Evolutionary conservation across 35 echinoderm and acorn worm genomes (phyloP).

Genomic region (Apostichopus californicus): DNA sequence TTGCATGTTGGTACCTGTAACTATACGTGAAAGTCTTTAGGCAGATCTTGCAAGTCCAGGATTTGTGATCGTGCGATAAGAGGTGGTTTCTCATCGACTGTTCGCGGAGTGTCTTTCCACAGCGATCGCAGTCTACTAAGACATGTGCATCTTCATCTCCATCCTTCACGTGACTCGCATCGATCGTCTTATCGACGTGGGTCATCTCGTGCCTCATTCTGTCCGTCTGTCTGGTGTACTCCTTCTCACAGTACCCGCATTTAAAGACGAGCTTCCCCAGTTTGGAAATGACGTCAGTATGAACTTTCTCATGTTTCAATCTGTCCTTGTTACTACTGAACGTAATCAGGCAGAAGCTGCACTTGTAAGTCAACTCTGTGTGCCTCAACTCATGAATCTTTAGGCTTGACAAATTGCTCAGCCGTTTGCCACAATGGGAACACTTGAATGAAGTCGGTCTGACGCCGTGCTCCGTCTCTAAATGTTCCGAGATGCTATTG

Average conservation of each 20-base stretch:
- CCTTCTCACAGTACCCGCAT: constrained; percentile 12
- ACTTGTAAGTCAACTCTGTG: constrained; percentile 26
- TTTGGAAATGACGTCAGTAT: background rate
- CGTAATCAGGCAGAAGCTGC: background rate
- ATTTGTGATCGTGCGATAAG: background rate
- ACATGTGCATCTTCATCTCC: background rate
- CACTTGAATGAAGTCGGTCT: background rate
- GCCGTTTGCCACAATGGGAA: background rate
- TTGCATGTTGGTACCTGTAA: background rate
- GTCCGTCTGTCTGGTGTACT: constrained; percentile 8
- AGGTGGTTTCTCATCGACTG: constrained; percentile 12
- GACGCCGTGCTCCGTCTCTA: background rate
- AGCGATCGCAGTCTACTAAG: background rate
- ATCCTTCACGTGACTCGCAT: background rate
- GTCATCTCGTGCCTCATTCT: constrained; percentile 4
- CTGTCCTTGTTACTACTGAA: background rate
- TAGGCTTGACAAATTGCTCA: background rate
- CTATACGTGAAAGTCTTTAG: background rate
- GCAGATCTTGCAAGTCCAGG: constrained; percentile 20
- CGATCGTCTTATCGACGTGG: background rate
- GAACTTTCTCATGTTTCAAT: background rate
- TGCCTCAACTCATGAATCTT: constrained; percentile 13
- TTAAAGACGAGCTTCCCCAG: background rate
- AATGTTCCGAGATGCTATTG: background rate
- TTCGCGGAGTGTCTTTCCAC: background rate